Evolutionary conservation across 2,888 invertebrate genomes (phyloP).

Genomic region (Hyposoter dolosus): DNA sequence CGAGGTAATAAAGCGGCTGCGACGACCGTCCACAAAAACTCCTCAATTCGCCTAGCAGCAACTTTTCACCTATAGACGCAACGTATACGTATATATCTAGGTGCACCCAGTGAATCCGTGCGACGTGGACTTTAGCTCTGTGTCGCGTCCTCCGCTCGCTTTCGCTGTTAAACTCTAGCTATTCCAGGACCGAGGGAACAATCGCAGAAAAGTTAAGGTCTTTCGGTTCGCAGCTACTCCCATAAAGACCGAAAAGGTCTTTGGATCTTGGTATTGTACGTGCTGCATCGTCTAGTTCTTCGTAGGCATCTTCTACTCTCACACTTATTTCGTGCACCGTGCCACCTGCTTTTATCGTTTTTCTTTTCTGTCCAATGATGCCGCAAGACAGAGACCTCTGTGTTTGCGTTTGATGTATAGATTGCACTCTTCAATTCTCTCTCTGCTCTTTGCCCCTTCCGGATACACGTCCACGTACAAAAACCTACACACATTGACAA

Average conservation of each 20-base stretch:
- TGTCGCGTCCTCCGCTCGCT: slow-evolving; percentile 40
- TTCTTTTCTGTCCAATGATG: slow-evolving; percentile 54
- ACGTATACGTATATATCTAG: background rate
- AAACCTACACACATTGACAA: background rate
- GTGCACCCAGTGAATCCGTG: slow-evolving; percentile 18
- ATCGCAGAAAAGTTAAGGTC: slow-evolving; percentile 75
- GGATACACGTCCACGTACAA: background rate
- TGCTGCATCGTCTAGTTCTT: slow-evolving; percentile 40
- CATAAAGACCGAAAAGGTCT: slow-evolving; percentile 64
- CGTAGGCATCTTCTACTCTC: background rate
- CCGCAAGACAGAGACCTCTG: slow-evolving; percentile 41
- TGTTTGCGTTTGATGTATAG: slow-evolving; percentile 49
- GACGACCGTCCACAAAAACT: slow-evolving; percentile 31
- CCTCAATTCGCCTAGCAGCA: slow-evolving; percentile 31
- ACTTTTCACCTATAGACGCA: slow-evolving; percentile 29
- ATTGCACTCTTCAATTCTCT: slow-evolving; percentile 43
- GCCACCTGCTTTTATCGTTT: slow-evolving; percentile 60
- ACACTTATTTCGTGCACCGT: slow-evolving; percentile 9
- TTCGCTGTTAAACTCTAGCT: slow-evolving; percentile 74
- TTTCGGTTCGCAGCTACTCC: slow-evolving; percentile 68
- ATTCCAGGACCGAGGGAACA: slow-evolving; percentile 75
- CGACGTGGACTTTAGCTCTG: slow-evolving; percentile 17
- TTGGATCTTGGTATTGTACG: slow-evolving; percentile 60
- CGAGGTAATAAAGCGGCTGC: slow-evolving; percentile 49
- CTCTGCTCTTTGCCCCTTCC: slow-evolving; percentile 15